These are phyloP conservation scores for Nibea coibor DNA, from an alignment of 2,113 vertebrate species.

Conservation along the genomic window DNA sequence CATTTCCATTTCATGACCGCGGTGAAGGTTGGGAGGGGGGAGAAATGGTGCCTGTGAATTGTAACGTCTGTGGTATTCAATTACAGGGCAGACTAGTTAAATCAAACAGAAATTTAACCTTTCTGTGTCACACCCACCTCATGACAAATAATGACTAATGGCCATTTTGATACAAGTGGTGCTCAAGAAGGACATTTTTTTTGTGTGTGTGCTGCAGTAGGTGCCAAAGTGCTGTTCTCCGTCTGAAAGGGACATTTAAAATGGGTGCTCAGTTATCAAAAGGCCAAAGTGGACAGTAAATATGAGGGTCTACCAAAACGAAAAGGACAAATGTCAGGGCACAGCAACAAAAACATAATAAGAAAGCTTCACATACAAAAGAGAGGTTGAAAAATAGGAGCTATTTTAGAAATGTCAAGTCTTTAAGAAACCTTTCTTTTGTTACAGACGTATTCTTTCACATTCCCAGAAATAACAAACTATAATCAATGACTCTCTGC, in stretches of 20 bases:
- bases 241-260: slow-evolving; percentile 35
- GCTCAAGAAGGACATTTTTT: slow-evolving; percentile 3
- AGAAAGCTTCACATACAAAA: slow-evolving; percentile 22
- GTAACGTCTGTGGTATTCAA: background rate
- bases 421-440: slow-evolving; percentile 14
- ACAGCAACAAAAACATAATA: background rate
- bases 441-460: slow-evolving; percentile 20
- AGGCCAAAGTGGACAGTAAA: slow-evolving; percentile 24
- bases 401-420: slow-evolving; percentile 51
- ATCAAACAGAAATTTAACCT: slow-evolving; percentile 9
- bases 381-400: slow-evolving; percentile 19
- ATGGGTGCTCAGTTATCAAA: slow-evolving; percentile 28
- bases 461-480: slow-evolving; percentile 6
- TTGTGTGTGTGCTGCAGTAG: background rate
- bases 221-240: slow-evolving; percentile 2
- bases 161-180: slow-evolving; percentile 24
- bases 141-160: slow-evolving; percentile 31
- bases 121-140: slow-evolving; percentile 32
- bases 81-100: slow-evolving; percentile 19
- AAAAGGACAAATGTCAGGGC: slow-evolving; percentile 24
- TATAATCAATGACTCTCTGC: slow-evolving; percentile 14
- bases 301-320: background rate
- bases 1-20: slow-evolving; percentile 55
- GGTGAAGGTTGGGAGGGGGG: background rate
- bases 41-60: slow-evolving; percentile 11